Evolutionary conservation across 1,140 invertebrate species (phyloP), one percentile per base, ranked within the genome.

Genomic region (Drosophila mauritiana): DNA sequence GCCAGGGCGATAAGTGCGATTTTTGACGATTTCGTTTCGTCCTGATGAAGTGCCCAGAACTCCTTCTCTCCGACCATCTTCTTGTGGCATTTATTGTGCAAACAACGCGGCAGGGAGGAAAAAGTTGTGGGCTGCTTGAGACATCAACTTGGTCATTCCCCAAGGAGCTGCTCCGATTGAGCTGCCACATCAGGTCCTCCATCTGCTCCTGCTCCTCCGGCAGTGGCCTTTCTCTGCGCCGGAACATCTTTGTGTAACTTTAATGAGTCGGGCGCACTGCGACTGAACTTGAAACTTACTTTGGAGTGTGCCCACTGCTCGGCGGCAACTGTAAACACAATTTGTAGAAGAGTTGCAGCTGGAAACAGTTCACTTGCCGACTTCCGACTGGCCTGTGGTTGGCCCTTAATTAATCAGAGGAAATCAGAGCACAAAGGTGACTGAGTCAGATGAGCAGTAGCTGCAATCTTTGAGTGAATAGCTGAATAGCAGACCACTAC

Each of bases 21-120:
- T 88, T 88, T 89, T 89, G 83, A 88, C 84, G 83, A 88, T 89
- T 88, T 83, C 77, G 67, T 51, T 45, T 73, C 61, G 67, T 78
- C 53, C 65, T 73, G 84, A 80, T 84, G 84, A 84, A 65, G 73
- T 56, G 40, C 56, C 22, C 15, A n/a, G 20, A 17, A 43, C 46
- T 42, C 40, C 37, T 0, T 13, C 37, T 34, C 13, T 15, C 49
- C 8, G 34, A 52, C 45, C 54, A 56, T 34, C 3, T 69, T 73
- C 78, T 64, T 82, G 79, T 74, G 82, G 74, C 82, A 88, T 86
- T 78, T 81, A 78, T 77, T 69, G 62, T 73, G 46, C 43, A 70
- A 81, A 49, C 61, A 73, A 53, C 51, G 64, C 52, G 75, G 45
- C 54, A 70, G 49, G 46, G 27, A 54, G 69, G 42, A 58, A 79